Conservation (phyloP, 2,113 vertebrate genomes). For the Perca flavescens region DNA sequence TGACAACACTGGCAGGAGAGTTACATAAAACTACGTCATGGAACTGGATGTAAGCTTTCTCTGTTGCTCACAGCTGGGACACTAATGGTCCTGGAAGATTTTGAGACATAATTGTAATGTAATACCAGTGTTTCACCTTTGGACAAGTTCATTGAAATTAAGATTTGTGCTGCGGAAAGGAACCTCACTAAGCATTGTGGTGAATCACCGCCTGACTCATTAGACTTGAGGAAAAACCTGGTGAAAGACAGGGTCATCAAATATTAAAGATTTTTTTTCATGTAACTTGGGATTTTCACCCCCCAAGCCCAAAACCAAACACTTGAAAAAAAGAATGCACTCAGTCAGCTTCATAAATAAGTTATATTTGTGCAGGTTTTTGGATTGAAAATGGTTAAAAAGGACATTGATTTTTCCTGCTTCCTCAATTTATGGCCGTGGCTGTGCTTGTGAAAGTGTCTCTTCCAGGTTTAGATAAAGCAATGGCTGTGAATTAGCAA, state of each 20-base stretch:
- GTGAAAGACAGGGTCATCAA: conserved; percentile 37
- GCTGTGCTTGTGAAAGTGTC: conserved; percentile 12
- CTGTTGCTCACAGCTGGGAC: conserved; percentile 48
- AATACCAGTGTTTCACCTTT: neutral
- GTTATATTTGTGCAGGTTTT: conserved; percentile 1
- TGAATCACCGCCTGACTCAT: conserved; percentile 15
- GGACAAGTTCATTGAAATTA: conserved; percentile 36
- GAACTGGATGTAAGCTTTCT: conserved; percentile 34
- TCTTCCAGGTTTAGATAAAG: conserved; percentile 27
- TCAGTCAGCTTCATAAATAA: conserved; percentile 59
- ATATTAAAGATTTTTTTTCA: conserved; percentile 49
- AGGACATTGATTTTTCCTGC: neutral
- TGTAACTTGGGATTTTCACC: conserved; percentile 53
- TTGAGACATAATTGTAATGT: conserved; percentile 22
- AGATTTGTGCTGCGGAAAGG: neutral
- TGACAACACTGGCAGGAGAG: conserved; percentile 18
- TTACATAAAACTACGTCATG: conserved; percentile 64
- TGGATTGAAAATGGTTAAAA: conserved; percentile 39
- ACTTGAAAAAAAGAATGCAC: conserved; percentile 41
- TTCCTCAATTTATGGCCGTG: conserved; percentile 4
- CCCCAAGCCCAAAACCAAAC: conserved; percentile 48
- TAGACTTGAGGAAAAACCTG: conserved; percentile 24
- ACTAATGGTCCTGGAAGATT: conserved; percentile 26
- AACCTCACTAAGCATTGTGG: neutral
- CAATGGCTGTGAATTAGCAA: conserved; percentile 43